Conservation (phyloP, 2,888 invertebrate species). For the Drosophila pseudotalamancana region DNA sequence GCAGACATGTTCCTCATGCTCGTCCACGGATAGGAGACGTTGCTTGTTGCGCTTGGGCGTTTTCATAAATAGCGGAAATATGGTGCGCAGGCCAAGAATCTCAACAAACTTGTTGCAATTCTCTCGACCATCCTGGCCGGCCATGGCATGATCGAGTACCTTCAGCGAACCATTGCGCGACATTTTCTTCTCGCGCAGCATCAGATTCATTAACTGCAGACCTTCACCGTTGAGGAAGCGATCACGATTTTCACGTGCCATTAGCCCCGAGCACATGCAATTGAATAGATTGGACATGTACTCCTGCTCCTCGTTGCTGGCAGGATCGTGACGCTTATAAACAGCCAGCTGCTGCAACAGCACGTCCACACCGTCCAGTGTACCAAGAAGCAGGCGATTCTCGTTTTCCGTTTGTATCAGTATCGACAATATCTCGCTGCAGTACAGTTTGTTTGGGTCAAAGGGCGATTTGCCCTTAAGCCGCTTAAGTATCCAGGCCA, state of each 20-base stretch:
- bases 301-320: constrained; percentile 96
- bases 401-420: constrained; percentile 95
- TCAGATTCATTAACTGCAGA: constrained; percentile 99
- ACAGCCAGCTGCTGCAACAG: constrained; percentile 97
- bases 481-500: constrained; percentile 96
- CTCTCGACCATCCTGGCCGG: constrained; percentile 95
- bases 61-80: constrained; percentile 99
- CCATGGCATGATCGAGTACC: constrained; percentile 98
- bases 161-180: constrained; percentile 98
- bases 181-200: constrained; percentile 98
- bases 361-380: constrained; percentile 96
- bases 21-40: constrained; percentile 92
- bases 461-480: constrained; percentile 95
- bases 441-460: constrained; percentile 97
- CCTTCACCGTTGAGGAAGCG: constrained; percentile 97
- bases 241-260: constrained; percentile 94
- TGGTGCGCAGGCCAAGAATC: constrained; percentile 96
- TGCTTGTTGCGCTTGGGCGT: constrained; percentile 95
- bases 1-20: constrained; percentile 97
- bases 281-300: constrained; percentile 99
- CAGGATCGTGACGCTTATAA: constrained; percentile 97
- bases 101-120: constrained; percentile 99
- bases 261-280: constrained; percentile 95
- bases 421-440: constrained; percentile 97
- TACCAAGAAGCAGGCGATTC: constrained; percentile 93